Percentiles rank a stretch among this genome's conserved stretches.
Conservation (phyloP, 1,140 invertebrate genomes). For the Leptinotarsa undecemlineata region DNA sequence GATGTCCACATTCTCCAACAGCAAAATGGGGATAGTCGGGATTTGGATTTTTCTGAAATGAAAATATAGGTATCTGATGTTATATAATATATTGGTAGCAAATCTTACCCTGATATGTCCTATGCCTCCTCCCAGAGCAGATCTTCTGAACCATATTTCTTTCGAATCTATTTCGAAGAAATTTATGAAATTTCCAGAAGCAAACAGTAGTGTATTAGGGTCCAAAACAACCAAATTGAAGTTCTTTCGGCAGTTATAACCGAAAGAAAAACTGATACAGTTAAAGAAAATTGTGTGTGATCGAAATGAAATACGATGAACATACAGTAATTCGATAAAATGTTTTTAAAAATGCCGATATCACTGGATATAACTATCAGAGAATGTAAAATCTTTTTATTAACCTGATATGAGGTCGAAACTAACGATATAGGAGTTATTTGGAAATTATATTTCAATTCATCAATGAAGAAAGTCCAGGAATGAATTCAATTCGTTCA, state of each 20-base stretch:
- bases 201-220: conserved; percentile 72
- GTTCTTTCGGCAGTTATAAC: conserved; percentile 80
- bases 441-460: no score
- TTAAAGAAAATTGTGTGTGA: conserved; percentile 28
- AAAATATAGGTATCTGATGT: background rate
- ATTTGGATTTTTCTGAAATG: conserved; percentile 71
- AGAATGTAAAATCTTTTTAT: no score
- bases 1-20: conserved; percentile 82
- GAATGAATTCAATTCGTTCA: no score
- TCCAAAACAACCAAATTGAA: conserved; percentile 80
- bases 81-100: background rate
- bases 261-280: conserved; percentile 73
- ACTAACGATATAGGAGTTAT: no score
- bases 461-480: no score
- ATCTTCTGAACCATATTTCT: conserved; percentile 70
- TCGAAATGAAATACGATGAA: background rate
- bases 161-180: conserved; percentile 72
- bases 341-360: no score
- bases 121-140: conserved; percentile 74
- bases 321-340: no score
- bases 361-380: no score
- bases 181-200: conserved; percentile 79
- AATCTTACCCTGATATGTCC: conserved; percentile 72
- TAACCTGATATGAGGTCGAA: no score
- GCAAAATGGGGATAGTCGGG: conserved; percentile 70